Conservation (phyloP, 2,797 vertebrate species). For the Ctenochaetus hawaiiensis region DNA sequence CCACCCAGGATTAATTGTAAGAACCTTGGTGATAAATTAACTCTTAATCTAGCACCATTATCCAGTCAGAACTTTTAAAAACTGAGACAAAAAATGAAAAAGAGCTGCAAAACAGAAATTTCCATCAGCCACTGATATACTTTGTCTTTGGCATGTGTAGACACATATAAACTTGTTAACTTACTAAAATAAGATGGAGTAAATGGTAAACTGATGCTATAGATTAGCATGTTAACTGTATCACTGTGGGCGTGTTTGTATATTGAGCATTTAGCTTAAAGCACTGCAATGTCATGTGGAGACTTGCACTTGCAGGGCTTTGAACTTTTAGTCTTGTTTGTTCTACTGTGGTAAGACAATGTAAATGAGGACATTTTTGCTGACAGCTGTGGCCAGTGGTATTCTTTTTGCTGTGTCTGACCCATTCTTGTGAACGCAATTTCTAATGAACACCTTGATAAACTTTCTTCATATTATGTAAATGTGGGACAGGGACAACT, state of each 20-base stretch:
- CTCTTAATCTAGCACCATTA: too few species aligned
- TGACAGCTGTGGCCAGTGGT: too few species aligned
- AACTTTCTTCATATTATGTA: too few species aligned
- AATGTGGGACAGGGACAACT: too few species aligned
- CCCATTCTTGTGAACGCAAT: too few species aligned
- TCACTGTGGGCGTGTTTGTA: background rate
- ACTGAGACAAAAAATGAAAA: too few species aligned
- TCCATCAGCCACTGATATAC: too few species aligned
- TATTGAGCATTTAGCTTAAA: background rate
- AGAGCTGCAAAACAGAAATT: too few species aligned
- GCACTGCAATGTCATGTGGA: background rate
- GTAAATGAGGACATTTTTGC: too few species aligned
- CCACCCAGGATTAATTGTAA: background rate
- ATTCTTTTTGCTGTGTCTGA: too few species aligned
- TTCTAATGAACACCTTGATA: too few species aligned
- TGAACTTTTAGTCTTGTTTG: background rate
- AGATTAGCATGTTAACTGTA: background rate
- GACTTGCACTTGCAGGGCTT: background rate
- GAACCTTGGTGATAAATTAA: background rate
- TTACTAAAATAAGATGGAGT: background rate
- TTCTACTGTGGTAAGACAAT: background rate
- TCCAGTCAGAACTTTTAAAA: too few species aligned
- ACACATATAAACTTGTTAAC: background rate
- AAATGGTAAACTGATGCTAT: background rate
- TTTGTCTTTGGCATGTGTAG: background rate